Base-by-base conservation (phyloP, 1,140 invertebrate genomes). In the Drosophila trapezifrons region DNA sequence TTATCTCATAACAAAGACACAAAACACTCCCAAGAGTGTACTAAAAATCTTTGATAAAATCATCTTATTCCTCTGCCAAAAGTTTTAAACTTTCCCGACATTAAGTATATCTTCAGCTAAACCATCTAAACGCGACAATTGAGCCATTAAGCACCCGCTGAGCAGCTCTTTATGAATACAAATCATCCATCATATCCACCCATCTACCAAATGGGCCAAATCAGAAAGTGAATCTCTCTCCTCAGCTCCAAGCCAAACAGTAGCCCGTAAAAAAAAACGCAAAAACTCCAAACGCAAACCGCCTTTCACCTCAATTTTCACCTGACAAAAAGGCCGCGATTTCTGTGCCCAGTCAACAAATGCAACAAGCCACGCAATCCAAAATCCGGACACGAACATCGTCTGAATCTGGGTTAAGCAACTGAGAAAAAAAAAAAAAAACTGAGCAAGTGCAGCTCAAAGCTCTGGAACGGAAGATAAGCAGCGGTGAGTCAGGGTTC, bases 231-330 rank as follows among this genome's bases (percentile, higher is more conserved):
- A 66, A 76, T 73, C 62, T 76, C 63, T 76, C 59, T 63, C 18
- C 43, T 67, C 46, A 38, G 35, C 35, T 42, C 43, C 37, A 47
- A 81, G n/a, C 22, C 22, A 22, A 22, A 84, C 80, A 67, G 80
- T 79, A 70, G 75, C 70, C 55, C 52, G 15, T 35, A 5, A 29
- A n/a, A n/a, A n/a, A n/a, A n/a, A 29, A 29, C 29, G 25, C 40
- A 27, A 74, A 54, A 67, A 76, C 29, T 32, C 29, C 29, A 32
- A 32, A 32, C 29, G 10, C 29, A 32, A 32, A 32, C 29, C 60
- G 75, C 80, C 70, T 82, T 82, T 82, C 80, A 76, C 79, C 79
- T 81, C n/a, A 64, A 82, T 82, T 67, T 78, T 69, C 55, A 82
- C 51, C 60, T 65, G 76, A 75, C 72, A 62, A 76, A 51, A 79